Base-by-base conservation (phyloP, 2,113 vertebrate species). In the Scomber colias region DNA sequence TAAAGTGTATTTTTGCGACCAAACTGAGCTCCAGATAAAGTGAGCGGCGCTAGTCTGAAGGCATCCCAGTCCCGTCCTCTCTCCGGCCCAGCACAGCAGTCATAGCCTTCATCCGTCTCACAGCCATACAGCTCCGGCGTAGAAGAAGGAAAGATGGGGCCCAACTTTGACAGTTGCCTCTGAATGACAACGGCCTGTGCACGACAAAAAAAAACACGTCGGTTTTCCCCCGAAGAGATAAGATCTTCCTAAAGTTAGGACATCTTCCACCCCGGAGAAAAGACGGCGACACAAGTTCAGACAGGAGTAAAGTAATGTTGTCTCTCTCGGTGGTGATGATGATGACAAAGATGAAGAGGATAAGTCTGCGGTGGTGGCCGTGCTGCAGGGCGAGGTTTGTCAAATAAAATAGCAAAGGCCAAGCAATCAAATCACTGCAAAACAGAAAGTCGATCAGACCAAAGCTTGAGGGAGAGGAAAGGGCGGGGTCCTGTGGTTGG, bases 371-470 rank as follows among this genome's bases (percentile, higher is more conserved):
- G 35, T 24, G 73, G 27, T 15, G 75, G 40, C 11, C 11, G 76
- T 8, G 27, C 11, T 40, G 21, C 73, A 75, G 74, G 15, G 59
- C 61, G 62, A 82, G 68, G 79, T 72, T 81, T 79, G 73, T 64
- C 57, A 54, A 79, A 51, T 79, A 79, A 40, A 77, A 75, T 9
- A 53, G 48, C 70, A 19, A 59, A n/a, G 0, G 16, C 6, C 30
- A 11, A 61, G 85, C 64, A 77, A 67, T 82, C 79, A 90, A 91
- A 92, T 90, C 92, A 87, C 74, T 84, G 91, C 92, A 87, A 85
- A 91, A 91, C 75, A 83, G 74, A 81, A 83, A 87, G 63, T 79
- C 64, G 48, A 54, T 45, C 59, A 73, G 31, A 48, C 15, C 30
- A 0, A 66, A 84, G 72, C 82, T 65, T 27, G 24, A n/a, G 75